Base-by-base conservation (phyloP, 2,888 invertebrate species). In the Caradrina clavipalpis region DNA sequence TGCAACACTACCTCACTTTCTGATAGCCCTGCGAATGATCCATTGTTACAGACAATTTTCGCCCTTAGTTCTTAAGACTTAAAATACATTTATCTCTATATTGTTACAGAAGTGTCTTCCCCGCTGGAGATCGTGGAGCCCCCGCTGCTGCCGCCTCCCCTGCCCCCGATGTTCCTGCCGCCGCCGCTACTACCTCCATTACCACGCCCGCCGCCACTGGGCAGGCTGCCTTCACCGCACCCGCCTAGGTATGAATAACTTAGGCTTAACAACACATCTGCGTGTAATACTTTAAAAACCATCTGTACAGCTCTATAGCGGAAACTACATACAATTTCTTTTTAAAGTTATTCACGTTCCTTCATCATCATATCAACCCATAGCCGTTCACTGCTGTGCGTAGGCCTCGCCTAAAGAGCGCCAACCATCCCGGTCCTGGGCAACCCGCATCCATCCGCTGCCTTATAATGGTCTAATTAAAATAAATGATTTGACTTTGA, bases 131-230 rank as follows among this genome's bases (percentile, higher is more conserved):
- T 69, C 19, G 80, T 80, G 3, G 90, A 85, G 1, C 71, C 69
- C 19, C 11, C 73, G 11, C 61, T 78, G 50, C 95, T 96, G 50
- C 96, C 95, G 69, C 94, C 96, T 88, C 96, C 96, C 71, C 96
- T 96, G 69, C 96, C 97, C 76, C 96, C 97, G 76, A 95, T 96
- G 81, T 96, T 96, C 92, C 91, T 97, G 73, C 96, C 96, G 77
- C 95, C 96, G 65, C 95, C 96, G 72, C 90, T 95, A 61, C 95
- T 97, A 82, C 97, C 97, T 65, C 97, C 96, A 50, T 96, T 97
- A 73, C 97, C 97, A 58, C 97, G 97, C 54, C 96, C 97, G 69
- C 96, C 97, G 71, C 97, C 97, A n/a, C 95, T 95, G 6, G 95
- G 96, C 78, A 93, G 97, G 15, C 83, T 94, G 84, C 94, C 96